Percentiles rank a stretch among this genome's conserved stretches.
These are phyloP conservation scores for Peucedramus taeniatus DNA, from an alignment of 2,113 vertebrate species.

Conservation along the genomic window DNA sequence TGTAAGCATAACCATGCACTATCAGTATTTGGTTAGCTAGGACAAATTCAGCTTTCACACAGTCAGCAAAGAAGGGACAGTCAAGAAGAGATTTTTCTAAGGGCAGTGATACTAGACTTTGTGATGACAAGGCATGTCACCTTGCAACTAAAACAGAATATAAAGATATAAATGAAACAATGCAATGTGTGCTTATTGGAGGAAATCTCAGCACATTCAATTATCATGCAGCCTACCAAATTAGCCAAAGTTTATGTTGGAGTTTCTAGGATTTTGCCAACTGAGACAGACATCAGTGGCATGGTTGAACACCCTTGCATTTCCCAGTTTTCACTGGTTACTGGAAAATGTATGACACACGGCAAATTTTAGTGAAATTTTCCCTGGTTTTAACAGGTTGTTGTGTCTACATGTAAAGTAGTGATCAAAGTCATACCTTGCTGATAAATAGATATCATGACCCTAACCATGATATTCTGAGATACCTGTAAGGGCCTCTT, in stretches of 20 bases:
- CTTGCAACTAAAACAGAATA: neutral
- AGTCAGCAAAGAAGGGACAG: neutral
- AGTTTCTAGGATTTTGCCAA: neutral
- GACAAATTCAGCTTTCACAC: neutral
- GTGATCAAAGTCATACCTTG: neutral
- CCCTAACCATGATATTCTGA: neutral
- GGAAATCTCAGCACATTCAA: neutral
- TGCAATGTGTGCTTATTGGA: rapidly evolving
- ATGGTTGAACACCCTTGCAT: neutral
- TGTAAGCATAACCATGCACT: neutral
- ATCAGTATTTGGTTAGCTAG: neutral
- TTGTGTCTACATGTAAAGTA: neutral
- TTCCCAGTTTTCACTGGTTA: neutral
- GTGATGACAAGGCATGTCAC: neutral
- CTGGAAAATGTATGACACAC: neutral
- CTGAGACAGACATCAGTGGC: rapidly evolving
- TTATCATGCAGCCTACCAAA: neutral
- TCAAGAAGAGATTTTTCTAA: neutral
- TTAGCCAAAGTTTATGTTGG: neutral
- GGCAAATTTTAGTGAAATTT: neutral
- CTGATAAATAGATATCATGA: neutral
- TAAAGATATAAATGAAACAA: neutral
- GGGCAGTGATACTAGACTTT: neutral
- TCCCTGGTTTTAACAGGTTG: neutral
- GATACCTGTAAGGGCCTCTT: neutral